phyloP scores from a whole-genome alignment of 2,888 invertebrate genomes.

The Rotaria magnacalcarata region DNA sequence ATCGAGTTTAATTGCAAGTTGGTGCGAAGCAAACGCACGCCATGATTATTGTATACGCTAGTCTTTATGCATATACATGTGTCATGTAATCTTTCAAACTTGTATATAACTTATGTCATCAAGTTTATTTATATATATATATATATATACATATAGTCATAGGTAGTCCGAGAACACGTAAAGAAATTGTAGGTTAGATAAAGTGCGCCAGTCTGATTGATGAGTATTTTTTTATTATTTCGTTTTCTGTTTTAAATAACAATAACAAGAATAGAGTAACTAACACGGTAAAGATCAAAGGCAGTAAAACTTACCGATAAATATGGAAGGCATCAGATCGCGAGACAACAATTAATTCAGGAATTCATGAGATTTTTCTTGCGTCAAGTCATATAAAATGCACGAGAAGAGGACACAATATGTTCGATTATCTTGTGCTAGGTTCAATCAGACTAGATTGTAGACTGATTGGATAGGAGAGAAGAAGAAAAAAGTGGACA shows the following conservation, averaged over 20 bases:
- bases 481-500: not conserved
- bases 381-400: not conserved
- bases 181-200: not conserved
- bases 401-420: not conserved
- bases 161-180: not conserved
- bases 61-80: not conserved
- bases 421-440: not conserved
- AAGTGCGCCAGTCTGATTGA: not conserved
- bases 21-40: not conserved
- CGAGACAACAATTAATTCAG: not conserved
- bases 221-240: not conserved
- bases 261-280: not conserved
- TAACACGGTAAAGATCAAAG: not conserved
- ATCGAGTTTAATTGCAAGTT: conserved; percentile 17
- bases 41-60: not conserved
- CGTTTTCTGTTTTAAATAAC: not conserved
- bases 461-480: not conserved
- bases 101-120: conserved; percentile 23
- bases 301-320: not conserved
- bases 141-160: not conserved
- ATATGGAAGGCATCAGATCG: not conserved
- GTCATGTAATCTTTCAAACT: conserved; percentile 18
- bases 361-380: not conserved
- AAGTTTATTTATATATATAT: not conserved
- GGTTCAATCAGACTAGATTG: not conserved